phyloP scores from a whole-genome alignment of 2,797 vertebrate genomes.

The Lophura swinhoii region DNA sequence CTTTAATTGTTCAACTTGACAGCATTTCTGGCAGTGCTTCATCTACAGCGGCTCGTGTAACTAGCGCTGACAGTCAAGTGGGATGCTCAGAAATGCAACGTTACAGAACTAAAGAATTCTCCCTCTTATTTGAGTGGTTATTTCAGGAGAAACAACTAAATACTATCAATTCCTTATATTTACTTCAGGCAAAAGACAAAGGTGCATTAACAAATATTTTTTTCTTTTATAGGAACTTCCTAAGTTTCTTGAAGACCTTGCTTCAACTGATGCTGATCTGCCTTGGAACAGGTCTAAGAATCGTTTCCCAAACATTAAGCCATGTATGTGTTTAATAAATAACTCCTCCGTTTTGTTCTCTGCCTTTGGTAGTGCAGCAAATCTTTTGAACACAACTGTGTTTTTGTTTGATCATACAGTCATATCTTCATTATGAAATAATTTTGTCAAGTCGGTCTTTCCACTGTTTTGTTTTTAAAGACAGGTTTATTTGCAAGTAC shows the following conservation, averaged over 20 bases:
- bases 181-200: background rate
- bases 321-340: constrained; percentile 83
- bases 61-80: background rate
- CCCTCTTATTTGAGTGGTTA: background rate
- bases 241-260: constrained; percentile 94
- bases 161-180: background rate
- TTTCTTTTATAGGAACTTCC: constrained; percentile 89
- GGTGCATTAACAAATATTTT: constrained; percentile 14
- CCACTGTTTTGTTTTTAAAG: constrained; percentile 14
- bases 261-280: constrained; percentile 94
- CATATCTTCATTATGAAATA: constrained; percentile 21
- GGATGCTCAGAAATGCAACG: background rate
- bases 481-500: constrained; percentile 42
- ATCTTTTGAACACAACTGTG: background rate
- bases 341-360: background rate
- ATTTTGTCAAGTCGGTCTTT: constrained; percentile 41
- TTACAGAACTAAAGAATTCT: background rate
- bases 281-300: constrained; percentile 98
- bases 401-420: constrained; percentile 11
- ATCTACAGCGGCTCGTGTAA: background rate
- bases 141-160: background rate
- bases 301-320: constrained; percentile 98
- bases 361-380: background rate
- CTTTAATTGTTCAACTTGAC: constrained; percentile 53
- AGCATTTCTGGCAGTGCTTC: constrained; percentile 4